phyloP scores from a whole-genome alignment of 2,797 vertebrate genomes.

The Anisognathus igniventris region DNA sequence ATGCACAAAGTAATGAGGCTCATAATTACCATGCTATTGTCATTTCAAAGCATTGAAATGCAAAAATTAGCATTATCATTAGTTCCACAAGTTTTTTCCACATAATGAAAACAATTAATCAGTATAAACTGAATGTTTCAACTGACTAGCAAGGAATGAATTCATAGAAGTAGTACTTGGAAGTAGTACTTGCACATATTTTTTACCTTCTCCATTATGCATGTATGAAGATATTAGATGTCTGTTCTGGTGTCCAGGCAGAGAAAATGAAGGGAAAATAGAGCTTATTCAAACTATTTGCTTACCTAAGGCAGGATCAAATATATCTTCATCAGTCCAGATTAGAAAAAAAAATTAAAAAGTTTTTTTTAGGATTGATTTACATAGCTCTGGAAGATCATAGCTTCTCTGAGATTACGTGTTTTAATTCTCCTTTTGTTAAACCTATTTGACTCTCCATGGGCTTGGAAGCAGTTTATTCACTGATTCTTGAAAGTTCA shows the following conservation, averaged over 20 bases:
- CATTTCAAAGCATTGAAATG: conserved; percentile 67
- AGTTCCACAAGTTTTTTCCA: conserved; percentile 65
- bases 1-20: conserved; percentile 30
- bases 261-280: background rate
- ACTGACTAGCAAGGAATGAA: conserved; percentile 24
- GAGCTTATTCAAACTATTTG: background rate
- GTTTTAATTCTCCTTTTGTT: background rate
- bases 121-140: conserved; percentile 60
- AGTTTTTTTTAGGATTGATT: background rate
- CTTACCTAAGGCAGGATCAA: background rate
- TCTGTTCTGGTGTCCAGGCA: background rate
- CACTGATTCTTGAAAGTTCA: background rate
- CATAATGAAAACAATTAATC: conserved; percentile 66
- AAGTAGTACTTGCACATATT: background rate
- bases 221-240: background rate
- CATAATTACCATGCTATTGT: conserved; percentile 51
- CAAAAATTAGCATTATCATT: conserved; percentile 65
- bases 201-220: background rate
- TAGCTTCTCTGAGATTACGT: background rate
- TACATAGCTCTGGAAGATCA: background rate
- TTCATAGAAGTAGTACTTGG: background rate
- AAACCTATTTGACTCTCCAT: background rate
- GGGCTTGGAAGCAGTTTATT: background rate
- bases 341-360: background rate
- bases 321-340: background rate